Conservation (phyloP, 1,140 invertebrate species). For the Protaetia brevitarsis region DNA sequence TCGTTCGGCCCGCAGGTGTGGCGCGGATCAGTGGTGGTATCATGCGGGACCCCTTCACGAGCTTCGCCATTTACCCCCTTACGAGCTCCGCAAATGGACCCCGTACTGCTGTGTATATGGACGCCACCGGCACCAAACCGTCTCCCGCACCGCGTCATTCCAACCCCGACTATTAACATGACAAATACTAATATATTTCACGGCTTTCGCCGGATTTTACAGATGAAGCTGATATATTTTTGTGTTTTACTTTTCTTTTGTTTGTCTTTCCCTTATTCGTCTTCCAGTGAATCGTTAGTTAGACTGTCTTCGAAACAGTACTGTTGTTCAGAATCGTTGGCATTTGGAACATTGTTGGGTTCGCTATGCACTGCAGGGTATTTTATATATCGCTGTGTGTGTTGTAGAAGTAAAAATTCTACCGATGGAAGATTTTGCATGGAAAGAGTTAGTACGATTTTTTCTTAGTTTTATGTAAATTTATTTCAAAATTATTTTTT, state of each 20-base stretch:
- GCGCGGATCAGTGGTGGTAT: constrained; percentile 33
- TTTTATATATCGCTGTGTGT: too few relatives aligned
- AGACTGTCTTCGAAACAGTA: constrained; percentile 27
- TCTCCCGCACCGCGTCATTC: background rate
- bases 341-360: too few relatives aligned
- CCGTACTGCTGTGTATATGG: background rate
- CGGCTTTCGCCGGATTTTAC: constrained; percentile 45
- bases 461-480: too few relatives aligned
- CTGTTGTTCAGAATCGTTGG: too few relatives aligned
- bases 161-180: constrained; percentile 46
- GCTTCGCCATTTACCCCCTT: constrained; percentile 35
- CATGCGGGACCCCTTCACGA: constrained; percentile 36
- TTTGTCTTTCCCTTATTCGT: constrained; percentile 36
- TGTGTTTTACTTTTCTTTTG: constrained; percentile 43
- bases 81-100: background rate
- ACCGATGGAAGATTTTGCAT: too few relatives aligned
- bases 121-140: constrained; percentile 22
- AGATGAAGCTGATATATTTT: constrained; percentile 47
- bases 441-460: too few relatives aligned
- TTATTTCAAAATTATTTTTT: too few relatives aligned
- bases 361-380: too few relatives aligned
- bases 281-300: constrained; percentile 4
- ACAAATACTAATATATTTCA: constrained; percentile 50
- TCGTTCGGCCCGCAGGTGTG: constrained; percentile 46
- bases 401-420: too few relatives aligned